Evolutionary conservation across 2,113 vertebrate genomes (phyloP), one percentile per base, ranked within the genome.

Genomic region (Piaya cayana): DNA sequence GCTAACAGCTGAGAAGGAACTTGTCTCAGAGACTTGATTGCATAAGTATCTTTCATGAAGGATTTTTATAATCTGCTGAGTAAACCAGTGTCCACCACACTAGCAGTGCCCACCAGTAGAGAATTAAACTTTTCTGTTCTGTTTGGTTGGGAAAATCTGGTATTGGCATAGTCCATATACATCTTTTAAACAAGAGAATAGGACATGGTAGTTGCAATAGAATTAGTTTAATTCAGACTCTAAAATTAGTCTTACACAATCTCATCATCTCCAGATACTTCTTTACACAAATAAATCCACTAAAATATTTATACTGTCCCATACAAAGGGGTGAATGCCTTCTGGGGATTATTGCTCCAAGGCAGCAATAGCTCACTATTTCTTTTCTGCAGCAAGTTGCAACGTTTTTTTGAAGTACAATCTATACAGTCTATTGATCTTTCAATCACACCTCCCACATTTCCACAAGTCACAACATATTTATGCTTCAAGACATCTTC

Each of bases 261-360:
- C 92, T 95, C 92, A 96, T 90, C 90, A 96, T 97, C 94, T 95
- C 95, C 96, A 97, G 93, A 97, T 97, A 94, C 86, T 95, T 80
- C 68, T 90, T 95, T 86, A 90, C 70, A 69, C 71, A 90, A 79
- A 95, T 88, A 94, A 95, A 96, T 95, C 83, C 88, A 91, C 94
- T 92, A 63, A 94, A 93, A 94, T 92, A 42, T 93, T 96, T 95
- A 94, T 96, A 96, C 78, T 93, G 91, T 97, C 91, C 78, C 76
- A 92, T 71, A 93, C 65, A 94, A 95, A 92, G 69, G 84, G 69
- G 77, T 45, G 65, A 86, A 82, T 84, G 89, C 86, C 83, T 94
- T 94, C 89, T 96, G 91, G 1, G 65, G 81, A 76, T 89, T 89
- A 86, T 93, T 92, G 88, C 94, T 96, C 43, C 77, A 75, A 95